These are phyloP conservation scores for Ivindomyrus marchei DNA, from an alignment of 2,113 vertebrate species.

Conservation along the genomic window DNA sequence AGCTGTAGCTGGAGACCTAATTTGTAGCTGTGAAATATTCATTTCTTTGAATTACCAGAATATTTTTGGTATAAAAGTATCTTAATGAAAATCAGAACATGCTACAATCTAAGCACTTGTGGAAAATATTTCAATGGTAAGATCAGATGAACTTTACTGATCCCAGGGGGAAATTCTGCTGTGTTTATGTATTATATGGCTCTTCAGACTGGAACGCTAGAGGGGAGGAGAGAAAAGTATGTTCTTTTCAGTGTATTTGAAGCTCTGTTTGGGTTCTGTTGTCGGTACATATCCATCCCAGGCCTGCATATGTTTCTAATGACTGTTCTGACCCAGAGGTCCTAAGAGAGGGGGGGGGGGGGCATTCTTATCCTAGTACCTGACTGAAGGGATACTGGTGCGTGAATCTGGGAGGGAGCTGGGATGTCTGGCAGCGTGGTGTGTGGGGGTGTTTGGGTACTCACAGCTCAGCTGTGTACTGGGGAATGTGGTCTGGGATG, in stretches of 20 bases:
- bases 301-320: not conserved
- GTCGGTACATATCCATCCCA: not conserved
- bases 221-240: not conserved
- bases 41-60: not conserved
- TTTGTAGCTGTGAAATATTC: not conserved
- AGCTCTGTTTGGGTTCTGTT: not conserved
- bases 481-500: slow-evolving; percentile 92
- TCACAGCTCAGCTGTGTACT: slow-evolving; percentile 95
- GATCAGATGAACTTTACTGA: not conserved
- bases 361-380: not conserved
- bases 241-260: not conserved
- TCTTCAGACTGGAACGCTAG: not conserved
- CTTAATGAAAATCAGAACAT: not conserved
- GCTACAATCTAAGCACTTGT: not conserved
- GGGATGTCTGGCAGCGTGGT: not conserved
- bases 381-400: not conserved
- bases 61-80: not conserved
- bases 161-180: not conserved
- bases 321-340: not conserved
- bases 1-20: not conserved
- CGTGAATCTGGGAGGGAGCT: not conserved
- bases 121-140: not conserved
- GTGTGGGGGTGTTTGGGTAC: slow-evolving; percentile 41
- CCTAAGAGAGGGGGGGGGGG: not conserved
- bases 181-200: not conserved